Base-by-base conservation (phyloP, 2,797 vertebrate genomes). In the Valencia hispanica region DNA sequence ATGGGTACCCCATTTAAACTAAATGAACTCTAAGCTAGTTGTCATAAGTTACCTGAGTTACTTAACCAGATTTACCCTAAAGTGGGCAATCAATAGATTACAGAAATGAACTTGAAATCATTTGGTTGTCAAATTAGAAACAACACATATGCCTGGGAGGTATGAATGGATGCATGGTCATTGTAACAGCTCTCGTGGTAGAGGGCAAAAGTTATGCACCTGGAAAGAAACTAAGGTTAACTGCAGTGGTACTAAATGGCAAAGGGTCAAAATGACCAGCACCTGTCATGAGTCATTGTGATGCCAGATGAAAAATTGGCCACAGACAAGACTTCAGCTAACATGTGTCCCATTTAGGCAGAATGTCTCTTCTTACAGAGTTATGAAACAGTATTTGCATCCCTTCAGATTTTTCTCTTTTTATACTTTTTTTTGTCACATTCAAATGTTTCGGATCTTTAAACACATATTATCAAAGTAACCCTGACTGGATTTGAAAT, bases 241-340 rank as follows among this genome's bases (percentile, higher is more conserved):
- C 25, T 41, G 22, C 65, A 68, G 14, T n/a, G 36, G 36, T 41
- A 66, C 63, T n/a, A 41, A 66, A 68, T 68, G 65, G 65, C 65
- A 68, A 43, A 68, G 65, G 25, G 65, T 17, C 14, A n/a, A 68
- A 68, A 41, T 43, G 39, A 43, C 65, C 70, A 86, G 47, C 75
- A 50, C 70, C 80, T 78, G 72, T 85, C 79, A 83, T 25, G 34
- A 65, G 74, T 87, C 70, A 32, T 39, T 63, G 34, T 34, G 48
- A 83, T 61, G 32, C 61, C 74, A 57, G 61, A 48, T 76, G 77
- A 65, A 68, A 78, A 61, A 70, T 63, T 75, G 14, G 14, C 59
- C 17, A 34, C 0, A 2, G 57, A 3, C 17, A 7, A 65, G 22
- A 41, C 20, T 25, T 65, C n/a, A 43, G 65, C 36, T 43, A 41